Evolutionary conservation across 2,888 invertebrate species (phyloP).

Genomic region (Pterostichus madidus): DNA sequence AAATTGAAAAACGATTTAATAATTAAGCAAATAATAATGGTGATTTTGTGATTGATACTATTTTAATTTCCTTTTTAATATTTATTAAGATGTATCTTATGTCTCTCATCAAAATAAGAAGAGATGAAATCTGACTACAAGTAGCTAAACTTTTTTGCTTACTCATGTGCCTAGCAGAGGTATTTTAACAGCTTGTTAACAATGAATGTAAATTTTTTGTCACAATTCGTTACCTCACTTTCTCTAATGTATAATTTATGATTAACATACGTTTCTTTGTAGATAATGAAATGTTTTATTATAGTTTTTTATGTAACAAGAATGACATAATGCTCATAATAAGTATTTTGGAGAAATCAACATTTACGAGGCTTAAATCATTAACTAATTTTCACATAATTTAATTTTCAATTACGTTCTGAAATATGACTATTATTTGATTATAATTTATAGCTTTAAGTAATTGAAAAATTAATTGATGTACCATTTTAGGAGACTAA

Average conservation of each 20-base stretch:
- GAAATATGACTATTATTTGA: neutral
- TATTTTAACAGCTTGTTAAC: slow-evolving; percentile 36
- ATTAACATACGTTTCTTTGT: slow-evolving; percentile 37
- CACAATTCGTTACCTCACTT: slow-evolving; percentile 34
- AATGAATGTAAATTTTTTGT: slow-evolving; percentile 39
- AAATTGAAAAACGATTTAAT: too few species aligned
- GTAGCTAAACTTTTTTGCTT: neutral
- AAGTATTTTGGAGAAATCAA: slow-evolving; percentile 13
- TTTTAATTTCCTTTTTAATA: too few species aligned
- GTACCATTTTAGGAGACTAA: too few species aligned
- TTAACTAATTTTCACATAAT: neutral
- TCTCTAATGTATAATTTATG: slow-evolving; percentile 48
- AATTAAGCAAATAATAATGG: too few species aligned
- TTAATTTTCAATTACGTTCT: slow-evolving; percentile 8
- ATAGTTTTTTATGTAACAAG: slow-evolving; percentile 25
- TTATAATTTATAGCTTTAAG: too few species aligned
- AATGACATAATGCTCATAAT: slow-evolving; percentile 22
- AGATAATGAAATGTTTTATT: slow-evolving; percentile 23
- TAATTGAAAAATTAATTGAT: too few species aligned
- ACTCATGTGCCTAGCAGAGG: slow-evolving; percentile 14
- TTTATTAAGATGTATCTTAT: too few species aligned
- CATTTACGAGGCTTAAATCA: neutral
- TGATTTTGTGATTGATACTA: too few species aligned
- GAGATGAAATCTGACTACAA: neutral
- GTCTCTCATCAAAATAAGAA: neutral